Base-by-base conservation (phyloP, 2,797 vertebrate genomes). In the Falco rusticolus region DNA sequence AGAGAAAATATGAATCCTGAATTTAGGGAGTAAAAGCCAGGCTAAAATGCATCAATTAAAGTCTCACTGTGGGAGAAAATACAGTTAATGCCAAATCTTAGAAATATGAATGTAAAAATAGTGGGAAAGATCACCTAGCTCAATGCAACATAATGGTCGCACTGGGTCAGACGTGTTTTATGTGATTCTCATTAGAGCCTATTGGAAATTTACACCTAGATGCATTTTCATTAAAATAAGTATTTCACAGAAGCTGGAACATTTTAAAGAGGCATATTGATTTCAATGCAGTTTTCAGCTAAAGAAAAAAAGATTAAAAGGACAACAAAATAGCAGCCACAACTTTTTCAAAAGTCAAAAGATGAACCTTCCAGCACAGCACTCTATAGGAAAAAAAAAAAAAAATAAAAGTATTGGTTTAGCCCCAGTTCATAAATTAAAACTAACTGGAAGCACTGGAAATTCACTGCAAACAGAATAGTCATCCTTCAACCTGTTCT, bases 61-160 rank as follows among this genome's bases (percentile, higher is more conserved):
- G 10, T 81, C 64, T 69, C 37, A 28, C 24, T 75, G 18, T 39
- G 24, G 60, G 8, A 76, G 26, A 93, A 90, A 93, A 90, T 39
- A 65, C 19, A 94, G 31, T 75, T 66, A 91, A 84, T 92, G 75
- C 29, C 68, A 95, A 66, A 83, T 43, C 37, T 79, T 68, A 89
- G 69, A 85, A 93, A 56, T 13, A 34, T 3, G 18, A 80, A 72
- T 34, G 7, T 48, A 45, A 92, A 87, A 86, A 74, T n/a, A 61
- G 14, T 3, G 9, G 21, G 16, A 59, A 68, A 59, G 10, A 41
- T 94, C 29, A 64, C 39, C 24, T 56, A 74, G 11, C 26, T 87
- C 50, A 76, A 45, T 66, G 41, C 11, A 76, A 64, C 7, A 19
- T 39, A 78, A 43, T 48, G 33, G 33, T 71, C 18, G 64, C 82